phyloP scores from a whole-genome alignment of 1,140 invertebrate species.

The Dreissena rostriformis region DNA sequence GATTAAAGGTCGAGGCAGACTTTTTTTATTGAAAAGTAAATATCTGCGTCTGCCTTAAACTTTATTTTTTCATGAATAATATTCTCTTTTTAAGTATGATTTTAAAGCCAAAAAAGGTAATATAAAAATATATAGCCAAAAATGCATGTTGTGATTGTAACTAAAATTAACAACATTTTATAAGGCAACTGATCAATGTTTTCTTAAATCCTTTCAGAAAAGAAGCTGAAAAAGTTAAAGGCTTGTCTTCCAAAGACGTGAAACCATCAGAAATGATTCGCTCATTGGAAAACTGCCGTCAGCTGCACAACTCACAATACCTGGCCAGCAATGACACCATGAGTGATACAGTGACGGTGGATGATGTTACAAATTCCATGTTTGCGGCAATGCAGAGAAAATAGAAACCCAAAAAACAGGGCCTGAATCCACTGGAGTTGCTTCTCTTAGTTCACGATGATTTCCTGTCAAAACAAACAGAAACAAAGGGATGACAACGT shows the following conservation, averaged over 20 bases:
- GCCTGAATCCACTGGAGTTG: constrained; percentile 31
- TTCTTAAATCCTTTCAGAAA: constrained; percentile 29
- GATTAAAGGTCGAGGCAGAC: too few relatives aligned
- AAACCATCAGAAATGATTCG: constrained; percentile 34
- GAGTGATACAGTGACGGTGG: not conserved
- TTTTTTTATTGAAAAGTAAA: too few relatives aligned
- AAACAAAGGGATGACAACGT: not conserved
- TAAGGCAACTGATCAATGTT: not conserved
- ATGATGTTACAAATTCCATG: constrained; percentile 11
- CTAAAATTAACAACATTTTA: too few relatives aligned
- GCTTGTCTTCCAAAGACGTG: constrained; percentile 4
- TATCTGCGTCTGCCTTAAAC: too few relatives aligned
- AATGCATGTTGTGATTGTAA: too few relatives aligned
- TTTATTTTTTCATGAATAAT: too few relatives aligned
- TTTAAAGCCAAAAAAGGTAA: too few relatives aligned
- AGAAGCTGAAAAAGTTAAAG: constrained; percentile 29
- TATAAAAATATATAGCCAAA: too few relatives aligned
- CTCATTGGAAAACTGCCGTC: constrained; percentile 17
- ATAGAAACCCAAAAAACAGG: constrained; percentile 42
- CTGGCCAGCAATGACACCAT: not conserved
- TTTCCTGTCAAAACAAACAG: constrained; percentile 26
- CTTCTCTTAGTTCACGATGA: constrained; percentile 37
- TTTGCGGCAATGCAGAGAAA: constrained; percentile 34
- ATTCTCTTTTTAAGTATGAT: too few relatives aligned
- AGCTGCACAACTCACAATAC: constrained; percentile 19